Base-by-base conservation (phyloP, 2,888 invertebrate species). In the Steinernema carpocapsae region DNA sequence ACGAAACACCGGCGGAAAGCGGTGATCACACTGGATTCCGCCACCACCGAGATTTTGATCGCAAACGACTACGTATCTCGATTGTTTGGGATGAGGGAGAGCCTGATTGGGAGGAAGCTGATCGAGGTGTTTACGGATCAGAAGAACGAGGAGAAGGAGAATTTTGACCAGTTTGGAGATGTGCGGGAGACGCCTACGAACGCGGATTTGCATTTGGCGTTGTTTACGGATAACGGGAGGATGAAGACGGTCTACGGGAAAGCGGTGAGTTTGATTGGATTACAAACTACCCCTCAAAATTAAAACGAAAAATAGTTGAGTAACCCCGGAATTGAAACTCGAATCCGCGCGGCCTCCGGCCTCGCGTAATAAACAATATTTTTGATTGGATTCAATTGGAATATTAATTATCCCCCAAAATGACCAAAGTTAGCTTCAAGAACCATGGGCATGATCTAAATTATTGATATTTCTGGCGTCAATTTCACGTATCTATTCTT, bases 171-270 rank as follows among this genome's bases (percentile, higher is more conserved):
- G 72, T 48, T 51, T 26, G 46, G 32, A 17, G 32, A 64, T 17
- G 1, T 26, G 1, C 7, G 4, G 17, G 12, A 48, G 51, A 43
- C 37, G 46, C 37, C 72, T 56, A 56, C 72, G 19, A 29, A 56
- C 17, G 32, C 22, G 19, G 17, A 24, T n/a, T 24, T 71, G 43
- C 71, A 43, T 19, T n/a, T 17, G 19, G 43, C 45, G 19, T 12
- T 71, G 43, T 71, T 71, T 17, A 46, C 43, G 26, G 71, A 71
- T 7, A 71, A 71, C 24, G 71, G 46, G 6, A 24, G 46, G n/a
- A 45, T 71, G 71, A 43, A 71, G 45, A 43, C 71, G 71, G 71
- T 71, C 6, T 71, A 45, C 45, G 71, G 71, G 12, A 71, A 71
- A 43, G 71, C 71, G 71, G 71, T 71, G 19, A n/a, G 46, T 43